Evolutionary conservation across 1,140 invertebrate species (phyloP).

Genomic region (Geopemphigus sp.): DNA sequence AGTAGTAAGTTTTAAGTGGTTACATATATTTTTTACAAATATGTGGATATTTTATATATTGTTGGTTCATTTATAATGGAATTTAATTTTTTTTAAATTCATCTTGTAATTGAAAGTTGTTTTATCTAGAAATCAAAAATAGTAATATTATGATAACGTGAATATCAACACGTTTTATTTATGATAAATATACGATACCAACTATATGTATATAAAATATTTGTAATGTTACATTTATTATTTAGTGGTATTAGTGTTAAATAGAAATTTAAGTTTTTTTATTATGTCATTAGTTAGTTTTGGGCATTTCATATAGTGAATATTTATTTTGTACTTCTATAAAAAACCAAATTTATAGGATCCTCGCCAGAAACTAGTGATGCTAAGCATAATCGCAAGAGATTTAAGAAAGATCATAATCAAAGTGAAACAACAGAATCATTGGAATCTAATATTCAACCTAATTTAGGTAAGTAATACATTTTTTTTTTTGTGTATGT

Average conservation of each 20-base stretch:
- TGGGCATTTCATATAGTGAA: too few relatives aligned
- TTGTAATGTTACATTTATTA: too few relatives aligned
- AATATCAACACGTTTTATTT: too few relatives aligned
- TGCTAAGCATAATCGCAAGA: not conserved
- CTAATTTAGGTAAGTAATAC: not conserved
- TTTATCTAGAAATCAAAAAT: too few relatives aligned
- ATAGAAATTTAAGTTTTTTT: too few relatives aligned
- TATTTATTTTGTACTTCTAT: too few relatives aligned
- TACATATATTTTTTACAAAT: not conserved
- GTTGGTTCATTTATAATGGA: too few relatives aligned
- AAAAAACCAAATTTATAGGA: not conserved
- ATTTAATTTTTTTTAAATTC: too few relatives aligned
- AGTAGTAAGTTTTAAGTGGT: not conserved
- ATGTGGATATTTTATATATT: not conserved
- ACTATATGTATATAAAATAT: not conserved
- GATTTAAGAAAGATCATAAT: not conserved
- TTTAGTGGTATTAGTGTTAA: too few relatives aligned
- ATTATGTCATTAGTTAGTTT: too few relatives aligned
- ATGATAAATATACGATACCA: not conserved
- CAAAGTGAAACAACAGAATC: not conserved
- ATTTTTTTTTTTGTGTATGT: too few relatives aligned
- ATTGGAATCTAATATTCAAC: not conserved
- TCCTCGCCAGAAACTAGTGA: conserved; percentile 11
- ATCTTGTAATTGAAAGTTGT: too few relatives aligned
- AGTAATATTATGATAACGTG: not conserved